Percentiles rank a stretch among this genome's conserved stretches.
Conservation (phyloP, 2,888 invertebrate species). For the Ochropacha duplaris region DNA sequence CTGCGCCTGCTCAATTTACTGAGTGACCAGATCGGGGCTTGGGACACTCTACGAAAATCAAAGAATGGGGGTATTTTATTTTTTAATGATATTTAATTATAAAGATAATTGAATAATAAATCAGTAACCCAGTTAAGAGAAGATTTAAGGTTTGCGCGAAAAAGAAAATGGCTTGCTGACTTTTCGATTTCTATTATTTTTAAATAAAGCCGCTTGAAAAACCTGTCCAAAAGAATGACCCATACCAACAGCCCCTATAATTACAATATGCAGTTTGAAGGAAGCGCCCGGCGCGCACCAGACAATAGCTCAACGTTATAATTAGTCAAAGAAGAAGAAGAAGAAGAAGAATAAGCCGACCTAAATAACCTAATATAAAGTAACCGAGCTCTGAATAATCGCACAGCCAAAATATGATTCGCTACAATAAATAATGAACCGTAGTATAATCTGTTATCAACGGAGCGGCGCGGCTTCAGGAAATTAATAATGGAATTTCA, state of each 20-base stretch:
- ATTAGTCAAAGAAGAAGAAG: not conserved
- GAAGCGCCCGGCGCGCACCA: not conserved
- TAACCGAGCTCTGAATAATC: not conserved
- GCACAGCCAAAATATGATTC: not conserved
- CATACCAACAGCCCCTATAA: not conserved
- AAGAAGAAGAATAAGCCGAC: not conserved
- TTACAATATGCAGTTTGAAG: not conserved
- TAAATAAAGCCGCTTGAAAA: too few relatives aligned
- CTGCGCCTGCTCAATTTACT: too few relatives aligned
- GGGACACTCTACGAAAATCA: too few relatives aligned
- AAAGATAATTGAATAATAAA: too few relatives aligned
- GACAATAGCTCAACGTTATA: not conserved
- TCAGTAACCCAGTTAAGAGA: too few relatives aligned
- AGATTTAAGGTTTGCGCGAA: too few relatives aligned
- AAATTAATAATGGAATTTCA: slow-evolving; percentile 22
- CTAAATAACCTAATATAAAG: not conserved
- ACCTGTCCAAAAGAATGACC: too few relatives aligned
- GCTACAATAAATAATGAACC: not conserved
- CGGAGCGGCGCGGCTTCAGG: not conserved
- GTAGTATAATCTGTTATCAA: not conserved
- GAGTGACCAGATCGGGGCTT: too few relatives aligned
- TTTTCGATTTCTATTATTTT: too few relatives aligned
- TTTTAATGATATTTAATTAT: too few relatives aligned
- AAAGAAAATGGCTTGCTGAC: too few relatives aligned
- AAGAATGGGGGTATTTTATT: too few relatives aligned